A percentile compares a stretch with the other conserved stretches of the same genome.
Evolutionary conservation across 2,888 invertebrate species (phyloP).

Genomic region (Phalangium opilio): DNA sequence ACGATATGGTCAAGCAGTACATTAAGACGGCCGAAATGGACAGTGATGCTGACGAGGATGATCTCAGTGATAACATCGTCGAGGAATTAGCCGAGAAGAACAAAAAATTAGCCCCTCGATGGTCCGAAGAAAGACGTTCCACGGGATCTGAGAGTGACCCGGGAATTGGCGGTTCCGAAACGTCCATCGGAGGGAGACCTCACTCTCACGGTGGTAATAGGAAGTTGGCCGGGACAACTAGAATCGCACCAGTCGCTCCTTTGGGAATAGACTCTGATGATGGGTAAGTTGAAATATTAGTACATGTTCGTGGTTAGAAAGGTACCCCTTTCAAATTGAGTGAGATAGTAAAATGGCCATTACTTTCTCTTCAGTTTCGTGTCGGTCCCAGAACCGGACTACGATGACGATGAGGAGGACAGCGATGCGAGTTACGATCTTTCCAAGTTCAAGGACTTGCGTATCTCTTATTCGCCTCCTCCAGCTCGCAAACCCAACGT

Average conservation of each 20-base stretch:
- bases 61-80: constrained; percentile 14
- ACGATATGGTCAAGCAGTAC: constrained; percentile 15
- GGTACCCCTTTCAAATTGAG: no score
- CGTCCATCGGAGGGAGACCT: background rate
- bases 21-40: constrained; percentile 12
- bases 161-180: background rate
- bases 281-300: no score
- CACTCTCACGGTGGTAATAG: background rate
- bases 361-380: background rate
- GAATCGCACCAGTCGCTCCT: no score
- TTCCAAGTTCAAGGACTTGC: constrained; percentile 12
- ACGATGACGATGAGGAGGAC: constrained; percentile 17
- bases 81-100: background rate
- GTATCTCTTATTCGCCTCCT: constrained; percentile 16
- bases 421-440: constrained; percentile 9
- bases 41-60: constrained; percentile 13
- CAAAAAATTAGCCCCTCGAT: background rate
- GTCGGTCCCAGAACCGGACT: constrained; percentile 20
- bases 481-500: constrained; percentile 8
- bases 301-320: no score
- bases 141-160: background rate
- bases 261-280: no score
- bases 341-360: no score
- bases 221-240: no score
- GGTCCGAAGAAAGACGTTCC: background rate